Evolutionary conservation across 2,113 vertebrate species (phyloP).

Genomic region (Sceloporus tristichus): DNA sequence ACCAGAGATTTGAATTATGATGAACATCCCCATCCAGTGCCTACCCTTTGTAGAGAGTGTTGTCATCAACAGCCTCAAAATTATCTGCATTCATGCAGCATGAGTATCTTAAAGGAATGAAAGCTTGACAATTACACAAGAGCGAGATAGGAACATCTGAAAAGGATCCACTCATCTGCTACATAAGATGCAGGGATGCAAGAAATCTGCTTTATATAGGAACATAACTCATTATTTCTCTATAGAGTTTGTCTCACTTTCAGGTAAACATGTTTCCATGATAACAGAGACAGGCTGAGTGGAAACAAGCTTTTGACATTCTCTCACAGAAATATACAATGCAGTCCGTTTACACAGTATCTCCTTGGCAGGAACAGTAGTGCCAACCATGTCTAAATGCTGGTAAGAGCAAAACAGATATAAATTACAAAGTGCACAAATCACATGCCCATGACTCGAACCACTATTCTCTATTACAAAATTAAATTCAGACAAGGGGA

Average conservation of each 20-base stretch:
- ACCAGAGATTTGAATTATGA: conserved; percentile 16
- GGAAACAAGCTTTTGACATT: neutral
- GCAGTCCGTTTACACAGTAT: neutral
- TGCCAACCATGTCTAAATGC: neutral
- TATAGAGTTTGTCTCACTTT: conserved; percentile 5
- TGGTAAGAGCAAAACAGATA: neutral
- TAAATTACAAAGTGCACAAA: no score
- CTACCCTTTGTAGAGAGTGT: conserved; percentile 5
- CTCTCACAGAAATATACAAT: conserved; percentile 6
- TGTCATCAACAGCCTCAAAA: conserved; percentile 35
- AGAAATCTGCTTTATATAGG: conserved; percentile 17
- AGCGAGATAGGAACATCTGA: conserved; percentile 15
- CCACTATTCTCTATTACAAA: no score
- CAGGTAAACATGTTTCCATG: neutral
- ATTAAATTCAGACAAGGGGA: no score
- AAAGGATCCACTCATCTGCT: neutral
- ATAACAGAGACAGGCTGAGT: neutral
- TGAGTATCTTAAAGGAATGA: neutral
- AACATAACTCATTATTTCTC: conserved; percentile 5
- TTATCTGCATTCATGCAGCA: neutral
- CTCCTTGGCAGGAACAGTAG: neutral
- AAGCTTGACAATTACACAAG: conserved; percentile 8
- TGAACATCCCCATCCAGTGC: conserved; percentile 23
- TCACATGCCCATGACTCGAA: no score
- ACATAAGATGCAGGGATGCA: neutral